A percentile compares a stretch with the other conserved stretches of the same genome.
These are phyloP conservation scores for Chaenocephalus aceratus DNA, from an alignment of 2,113 vertebrate species.

Conservation along the genomic window DNA sequence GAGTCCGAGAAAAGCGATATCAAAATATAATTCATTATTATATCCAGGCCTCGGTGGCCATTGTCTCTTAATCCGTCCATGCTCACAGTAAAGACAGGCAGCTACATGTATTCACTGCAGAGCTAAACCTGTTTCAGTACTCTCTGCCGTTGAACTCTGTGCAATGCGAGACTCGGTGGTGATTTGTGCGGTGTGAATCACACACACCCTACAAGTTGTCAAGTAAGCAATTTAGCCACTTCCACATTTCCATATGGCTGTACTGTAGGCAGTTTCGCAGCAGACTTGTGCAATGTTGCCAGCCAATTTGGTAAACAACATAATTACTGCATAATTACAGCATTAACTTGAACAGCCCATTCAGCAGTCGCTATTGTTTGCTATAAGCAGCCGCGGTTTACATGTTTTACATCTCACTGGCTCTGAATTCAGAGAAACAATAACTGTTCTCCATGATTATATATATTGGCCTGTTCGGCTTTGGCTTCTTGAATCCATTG, in stretches of 20 bases:
- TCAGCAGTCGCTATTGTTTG: constrained; percentile 54
- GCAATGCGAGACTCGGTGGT: background rate
- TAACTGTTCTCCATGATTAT: constrained; percentile 20
- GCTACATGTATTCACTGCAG: background rate
- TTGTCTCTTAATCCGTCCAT: background rate
- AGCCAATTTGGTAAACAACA: constrained; percentile 59
- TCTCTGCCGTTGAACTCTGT: background rate
- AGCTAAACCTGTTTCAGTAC: background rate
- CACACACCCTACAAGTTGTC: constrained; percentile 21
- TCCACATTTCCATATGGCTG: constrained; percentile 12
- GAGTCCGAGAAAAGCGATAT: too few species aligned
- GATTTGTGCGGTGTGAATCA: constrained; percentile 30
- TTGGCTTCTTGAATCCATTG: constrained; percentile 20
- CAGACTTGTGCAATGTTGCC: constrained; percentile 28
- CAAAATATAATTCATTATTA: too few species aligned
- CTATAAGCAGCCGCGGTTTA: constrained; percentile 21
- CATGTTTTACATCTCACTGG: constrained; percentile 34
- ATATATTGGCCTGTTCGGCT: constrained; percentile 1
- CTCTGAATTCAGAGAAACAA: background rate
- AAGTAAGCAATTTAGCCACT: constrained; percentile 28
- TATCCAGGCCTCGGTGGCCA: background rate
- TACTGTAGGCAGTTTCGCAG: constrained; percentile 23
- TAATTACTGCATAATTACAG: constrained; percentile 70
- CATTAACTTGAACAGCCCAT: constrained; percentile 59
- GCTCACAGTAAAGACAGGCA: background rate